Conservation (phyloP, 2,888 invertebrate genomes). For the Caenorhabditis sp. region DNA sequence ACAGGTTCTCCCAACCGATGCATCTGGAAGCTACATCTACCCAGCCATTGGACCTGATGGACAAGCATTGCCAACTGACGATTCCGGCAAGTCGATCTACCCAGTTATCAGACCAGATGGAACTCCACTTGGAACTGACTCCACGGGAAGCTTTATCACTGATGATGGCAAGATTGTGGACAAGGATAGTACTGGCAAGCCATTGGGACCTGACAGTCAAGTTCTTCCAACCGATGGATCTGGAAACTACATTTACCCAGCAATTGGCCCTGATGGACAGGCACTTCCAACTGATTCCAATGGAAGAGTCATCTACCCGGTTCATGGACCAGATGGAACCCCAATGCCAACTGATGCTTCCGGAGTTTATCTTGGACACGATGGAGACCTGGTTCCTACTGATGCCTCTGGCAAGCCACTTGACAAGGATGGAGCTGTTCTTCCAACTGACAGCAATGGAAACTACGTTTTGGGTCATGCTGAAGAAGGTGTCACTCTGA, state of each 20-base stretch:
- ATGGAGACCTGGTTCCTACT: slow-evolving; percentile 47
- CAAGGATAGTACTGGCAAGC: slow-evolving; percentile 7
- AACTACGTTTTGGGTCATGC: slow-evolving; percentile 36
- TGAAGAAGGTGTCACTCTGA: slow-evolving; percentile 49
- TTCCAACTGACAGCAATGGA: slow-evolving; percentile 53
- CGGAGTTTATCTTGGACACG: slow-evolving; percentile 54
- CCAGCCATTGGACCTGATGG: slow-evolving; percentile 39
- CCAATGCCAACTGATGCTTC: slow-evolving; percentile 59
- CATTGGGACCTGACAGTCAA: slow-evolving; percentile 24
- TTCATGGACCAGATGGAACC: slow-evolving; percentile 43
- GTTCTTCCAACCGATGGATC: slow-evolving; percentile 42
- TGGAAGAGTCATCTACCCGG: slow-evolving; percentile 60
- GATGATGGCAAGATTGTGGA: slow-evolving; percentile 11
- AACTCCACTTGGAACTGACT: slow-evolving; percentile 53
- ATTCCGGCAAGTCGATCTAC: slow-evolving; percentile 49
- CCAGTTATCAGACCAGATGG: slow-evolving; percentile 41
- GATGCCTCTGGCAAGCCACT: slow-evolving; percentile 61
- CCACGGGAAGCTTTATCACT: slow-evolving; percentile 50
- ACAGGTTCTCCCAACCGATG: slow-evolving; percentile 61
- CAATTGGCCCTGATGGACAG: slow-evolving; percentile 20
- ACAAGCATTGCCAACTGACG: slow-evolving; percentile 71
- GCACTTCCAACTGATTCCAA: slow-evolving; percentile 56
- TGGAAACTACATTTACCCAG: slow-evolving; percentile 41
- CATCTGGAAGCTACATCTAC: slow-evolving; percentile 63
- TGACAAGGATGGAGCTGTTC: slow-evolving; percentile 25